Base-by-base conservation (phyloP, 2,888 invertebrate species). In the Aphodius sticticus region DNA sequence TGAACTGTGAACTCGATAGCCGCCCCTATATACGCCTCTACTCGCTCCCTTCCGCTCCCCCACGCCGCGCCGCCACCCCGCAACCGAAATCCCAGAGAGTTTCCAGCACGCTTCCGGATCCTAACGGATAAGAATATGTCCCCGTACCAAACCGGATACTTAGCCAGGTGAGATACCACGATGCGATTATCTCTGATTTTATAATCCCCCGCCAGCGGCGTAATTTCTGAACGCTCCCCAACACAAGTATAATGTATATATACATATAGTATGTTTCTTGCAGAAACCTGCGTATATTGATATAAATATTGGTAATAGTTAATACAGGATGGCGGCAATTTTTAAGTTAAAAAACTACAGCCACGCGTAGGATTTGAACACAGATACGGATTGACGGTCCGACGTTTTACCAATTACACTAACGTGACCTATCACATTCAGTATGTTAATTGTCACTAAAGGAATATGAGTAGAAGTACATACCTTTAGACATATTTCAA, bases 1-100 rank as follows among this genome's bases (percentile, higher is more conserved):
- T 88, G 87, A 87, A 87, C 87, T 85, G 88, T 87, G 86, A 87
- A 87, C 84, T 86, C 84, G 88, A 87, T 87, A 87, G 86, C 86
- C 74, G 86, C 86, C 74, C 74, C n/a, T 35, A 74, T 74, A 36
- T 35, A 26, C 26, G 26, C 26, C 26, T 1, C 26, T 26, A 35
- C 74, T 74, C 74, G 74, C 36, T 71, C 74, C 37, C 74, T 74
- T 74, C 74, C 74, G 35, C 35, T 74, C 37, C 36, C 36, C 74
- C 36, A 9, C 35, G 16, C 26, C 74, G n/a, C 74, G 16, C 71
- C 71, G 71, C 15, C 36, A 15, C 74, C 74, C 12, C 74, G 16
- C 26, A 26, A 53, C 53, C 53, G 53, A 53, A 53, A 53, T 53
- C 53, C 53, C 53, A 12, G 53, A 53, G 53, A 53, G 53, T 53